Percentiles rank a stretch among this genome's conserved stretches.
These are phyloP conservation scores for Aspidiotus rigidus DNA, from an alignment of 2,888 invertebrate genomes.

Conservation along the genomic window DNA sequence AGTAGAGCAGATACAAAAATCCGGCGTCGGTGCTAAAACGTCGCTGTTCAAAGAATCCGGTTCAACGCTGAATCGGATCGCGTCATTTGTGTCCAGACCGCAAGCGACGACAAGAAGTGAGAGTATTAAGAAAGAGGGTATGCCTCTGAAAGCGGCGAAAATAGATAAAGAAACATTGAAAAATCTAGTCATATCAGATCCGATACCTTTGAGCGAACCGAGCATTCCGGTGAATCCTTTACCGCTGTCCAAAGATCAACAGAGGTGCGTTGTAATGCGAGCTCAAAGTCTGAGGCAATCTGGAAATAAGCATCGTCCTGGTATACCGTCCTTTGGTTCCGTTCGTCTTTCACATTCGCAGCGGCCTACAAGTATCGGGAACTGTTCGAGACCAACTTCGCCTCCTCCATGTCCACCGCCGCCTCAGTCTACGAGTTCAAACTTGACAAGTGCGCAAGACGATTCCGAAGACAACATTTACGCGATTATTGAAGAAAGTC, in stretches of 20 bases:
- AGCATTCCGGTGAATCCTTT: constrained; percentile 54
- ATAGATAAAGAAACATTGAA: constrained; percentile 63
- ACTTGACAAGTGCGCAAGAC: neutral
- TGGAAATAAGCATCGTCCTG: constrained; percentile 48
- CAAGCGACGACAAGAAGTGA: constrained; percentile 40
- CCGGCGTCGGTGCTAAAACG: neutral
- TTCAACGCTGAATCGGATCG: constrained; percentile 46
- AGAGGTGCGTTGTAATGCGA: constrained; percentile 57
- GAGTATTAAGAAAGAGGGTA: constrained; percentile 47
- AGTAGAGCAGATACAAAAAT: neutral
- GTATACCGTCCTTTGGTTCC: constrained; percentile 68
- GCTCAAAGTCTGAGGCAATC: constrained; percentile 72
- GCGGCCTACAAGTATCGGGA: constrained; percentile 67
- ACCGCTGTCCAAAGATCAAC: constrained; percentile 49
- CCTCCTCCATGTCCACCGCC: constrained; percentile 44
- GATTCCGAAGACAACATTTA: constrained; percentile 61
- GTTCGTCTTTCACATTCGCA: constrained; percentile 62
- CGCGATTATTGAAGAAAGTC: constrained; percentile 74
- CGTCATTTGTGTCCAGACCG: constrained; percentile 38
- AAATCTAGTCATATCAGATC: constrained; percentile 71
- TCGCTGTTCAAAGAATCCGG: constrained; percentile 41
- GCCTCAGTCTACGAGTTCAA: constrained; percentile 46
- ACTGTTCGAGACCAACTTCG: constrained; percentile 58
- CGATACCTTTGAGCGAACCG: constrained; percentile 63
- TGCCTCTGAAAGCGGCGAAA: constrained; percentile 35